These are phyloP conservation scores for Saccopteryx leptura DNA, from an alignment of 2,113 vertebrate genomes.

Conservation along the genomic window DNA sequence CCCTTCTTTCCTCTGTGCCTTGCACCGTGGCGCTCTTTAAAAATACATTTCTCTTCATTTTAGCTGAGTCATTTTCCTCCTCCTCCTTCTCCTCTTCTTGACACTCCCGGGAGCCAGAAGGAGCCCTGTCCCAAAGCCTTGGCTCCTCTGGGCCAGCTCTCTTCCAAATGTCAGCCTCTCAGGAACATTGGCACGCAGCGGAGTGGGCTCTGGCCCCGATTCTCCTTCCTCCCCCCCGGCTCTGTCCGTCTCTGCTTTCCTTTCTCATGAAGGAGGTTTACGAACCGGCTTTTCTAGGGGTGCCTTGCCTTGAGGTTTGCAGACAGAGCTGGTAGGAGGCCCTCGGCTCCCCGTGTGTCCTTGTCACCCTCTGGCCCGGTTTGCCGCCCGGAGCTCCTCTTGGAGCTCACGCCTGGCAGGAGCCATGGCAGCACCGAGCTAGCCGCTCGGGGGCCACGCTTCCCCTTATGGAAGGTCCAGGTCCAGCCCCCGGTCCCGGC, in stretches of 20 bases:
- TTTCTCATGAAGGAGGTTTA: slow-evolving; percentile 23
- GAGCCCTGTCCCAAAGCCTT: slow-evolving; percentile 74
- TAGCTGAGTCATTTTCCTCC: slow-evolving; percentile 82
- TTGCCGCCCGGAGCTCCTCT: neutral
- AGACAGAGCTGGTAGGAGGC: neutral
- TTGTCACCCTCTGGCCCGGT: neutral
- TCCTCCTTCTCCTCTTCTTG: slow-evolving; percentile 61
- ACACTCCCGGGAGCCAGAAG: slow-evolving; percentile 73
- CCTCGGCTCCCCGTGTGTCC: neutral
- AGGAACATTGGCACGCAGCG: slow-evolving; percentile 64
- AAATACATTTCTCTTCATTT: slow-evolving; percentile 77
- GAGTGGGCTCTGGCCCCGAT: slow-evolving; percentile 58
- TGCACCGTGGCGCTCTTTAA: slow-evolving; percentile 56
- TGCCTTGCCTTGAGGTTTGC: slow-evolving; percentile 17
- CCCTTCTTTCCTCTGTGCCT: slow-evolving; percentile 30
- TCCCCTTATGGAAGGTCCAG: no score
- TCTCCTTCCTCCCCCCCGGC: slow-evolving; percentile 2
- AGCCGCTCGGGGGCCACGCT: neutral
- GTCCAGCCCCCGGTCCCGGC: no score
- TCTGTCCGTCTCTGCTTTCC: slow-evolving; percentile 43
- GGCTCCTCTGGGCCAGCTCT: slow-evolving; percentile 62
- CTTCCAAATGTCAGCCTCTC: slow-evolving; percentile 76
- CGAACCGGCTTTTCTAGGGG: slow-evolving; percentile 9
- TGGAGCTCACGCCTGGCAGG: accelerated
- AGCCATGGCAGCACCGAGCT: accelerated